A percentile compares a stretch with the other conserved stretches of the same genome.
phyloP scores from a whole-genome alignment of 1,140 invertebrate species.

The Helicoverpa armigera region DNA sequence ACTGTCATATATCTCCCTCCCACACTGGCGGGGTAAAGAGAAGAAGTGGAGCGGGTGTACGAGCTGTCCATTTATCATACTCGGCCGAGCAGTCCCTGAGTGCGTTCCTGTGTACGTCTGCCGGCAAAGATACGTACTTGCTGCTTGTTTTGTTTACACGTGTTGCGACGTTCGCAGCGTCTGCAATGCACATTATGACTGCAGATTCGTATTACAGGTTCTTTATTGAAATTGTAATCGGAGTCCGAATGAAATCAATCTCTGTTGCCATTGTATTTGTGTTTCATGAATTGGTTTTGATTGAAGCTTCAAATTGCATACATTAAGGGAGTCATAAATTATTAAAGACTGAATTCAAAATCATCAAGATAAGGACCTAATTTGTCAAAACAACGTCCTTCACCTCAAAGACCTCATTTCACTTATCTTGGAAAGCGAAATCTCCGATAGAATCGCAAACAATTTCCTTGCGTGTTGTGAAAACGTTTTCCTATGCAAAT shows the following conservation, averaged over 20 bases:
- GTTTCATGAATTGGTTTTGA: background rate
- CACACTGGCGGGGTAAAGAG: slow-evolving; percentile 62
- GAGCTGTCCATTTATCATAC: slow-evolving; percentile 80
- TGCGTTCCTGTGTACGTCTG: slow-evolving; percentile 80
- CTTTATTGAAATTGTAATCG: slow-evolving; percentile 39
- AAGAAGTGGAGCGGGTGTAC: slow-evolving; percentile 66
- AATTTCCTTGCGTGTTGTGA: background rate
- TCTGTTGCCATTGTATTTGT: background rate
- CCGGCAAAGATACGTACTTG: slow-evolving; percentile 57
- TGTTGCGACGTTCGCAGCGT: slow-evolving; percentile 59
- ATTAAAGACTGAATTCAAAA: no score
- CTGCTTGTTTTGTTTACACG: slow-evolving; percentile 79
- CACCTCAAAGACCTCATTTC: background rate
- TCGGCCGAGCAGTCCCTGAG: slow-evolving; percentile 67
- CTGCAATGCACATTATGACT: slow-evolving; percentile 41
- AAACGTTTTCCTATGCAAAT: slow-evolving; percentile 53
- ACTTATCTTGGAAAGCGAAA: slow-evolving; percentile 24
- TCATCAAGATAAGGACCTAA: background rate
- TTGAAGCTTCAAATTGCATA: background rate
- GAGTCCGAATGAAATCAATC: slow-evolving; percentile 26
- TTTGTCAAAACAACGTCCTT: background rate
- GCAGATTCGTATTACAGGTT: slow-evolving; percentile 34
- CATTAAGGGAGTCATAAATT: background rate
- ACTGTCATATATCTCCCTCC: slow-evolving; percentile 72
- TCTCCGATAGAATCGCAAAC: slow-evolving; percentile 23